A percentile compares a stretch with the other conserved stretches of the same genome.
Evolutionary conservation across 2,888 invertebrate species (phyloP).

Genomic region (Tipula helvola): DNA sequence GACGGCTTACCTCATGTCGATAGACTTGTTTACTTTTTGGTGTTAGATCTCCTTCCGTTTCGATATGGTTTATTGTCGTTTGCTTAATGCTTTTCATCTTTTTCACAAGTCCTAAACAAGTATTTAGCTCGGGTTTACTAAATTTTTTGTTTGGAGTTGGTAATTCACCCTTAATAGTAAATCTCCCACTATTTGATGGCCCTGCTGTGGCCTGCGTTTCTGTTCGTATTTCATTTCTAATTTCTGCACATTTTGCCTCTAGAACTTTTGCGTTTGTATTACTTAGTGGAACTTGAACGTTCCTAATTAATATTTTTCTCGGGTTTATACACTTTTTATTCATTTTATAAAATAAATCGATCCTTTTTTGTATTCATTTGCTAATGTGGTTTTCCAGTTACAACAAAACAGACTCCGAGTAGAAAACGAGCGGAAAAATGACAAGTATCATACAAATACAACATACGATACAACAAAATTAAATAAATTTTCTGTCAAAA

Average conservation of each 20-base stretch:
- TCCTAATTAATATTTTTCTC: neutral
- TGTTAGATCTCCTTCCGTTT: neutral
- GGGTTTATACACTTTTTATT: neutral
- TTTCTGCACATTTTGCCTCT: neutral
- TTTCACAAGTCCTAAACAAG: neutral
- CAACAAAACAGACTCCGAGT: neutral
- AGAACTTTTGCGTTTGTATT: neutral
- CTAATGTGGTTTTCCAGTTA: neutral
- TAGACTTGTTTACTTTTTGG: neutral
- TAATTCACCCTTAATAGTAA: neutral
- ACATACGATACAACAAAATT: no score
- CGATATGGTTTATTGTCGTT: neutral
- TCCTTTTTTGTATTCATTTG: no score
- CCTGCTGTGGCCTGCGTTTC: neutral
- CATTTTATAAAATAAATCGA: neutral
- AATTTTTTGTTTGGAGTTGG: neutral
- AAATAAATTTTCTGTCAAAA: no score
- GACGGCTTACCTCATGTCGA: constrained; percentile 6
- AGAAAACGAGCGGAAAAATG: no score
- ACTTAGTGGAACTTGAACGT: neutral
- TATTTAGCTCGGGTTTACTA: neutral
- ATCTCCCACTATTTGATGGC: neutral
- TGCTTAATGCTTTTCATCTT: neutral
- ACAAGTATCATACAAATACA: no score
- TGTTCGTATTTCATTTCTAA: neutral